Base-by-base conservation (phyloP, 2,113 vertebrate genomes). In the Xyliphius kryptos region DNA sequence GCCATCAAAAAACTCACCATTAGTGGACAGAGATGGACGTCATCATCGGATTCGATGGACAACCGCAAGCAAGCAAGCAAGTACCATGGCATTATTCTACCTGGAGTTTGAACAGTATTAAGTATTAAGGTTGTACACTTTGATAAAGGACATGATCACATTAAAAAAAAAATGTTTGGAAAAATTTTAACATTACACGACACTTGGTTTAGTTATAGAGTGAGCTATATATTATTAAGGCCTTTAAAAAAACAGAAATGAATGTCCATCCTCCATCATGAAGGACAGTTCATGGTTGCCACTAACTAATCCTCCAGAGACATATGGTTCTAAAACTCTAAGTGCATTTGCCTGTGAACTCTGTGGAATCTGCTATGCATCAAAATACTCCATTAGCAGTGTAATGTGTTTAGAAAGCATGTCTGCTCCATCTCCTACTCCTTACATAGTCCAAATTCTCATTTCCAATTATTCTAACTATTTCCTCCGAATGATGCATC, bases 391-490 rank as follows among this genome's bases (percentile, higher is more conserved):
- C 83, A 84, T 89, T 85, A 86, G 79, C 74, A 49, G 61, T 66
- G 61, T 78, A 78, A 77, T 73, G 73, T 74, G 63, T 82, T 69
- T 67, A 79, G 77, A 36, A 69, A 51, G n/a, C 51, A 26, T 66
- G 56, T 15, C 43, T 46, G 43, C 43, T 15, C 66, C 72, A 70
- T 69, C 76, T 70, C 69, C 71, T 77, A 74, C 62, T 70, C 63
- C 63, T 63, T 44, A 81, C 70, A 74, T 76, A 77, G 82, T 83
- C 82, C 73, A 79, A 77, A 76, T 76, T 52, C 49, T 69, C 77
- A 76, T 85, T 80, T 84, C 76, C 77, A 84, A 85, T 86, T 85
- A 85, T 81, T 83, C 76, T 80, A 79, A 78, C 77, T 77, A 81
- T 84, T 85, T 82, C 70, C 79, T 78, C 19, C 8, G n/a, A 80